Base-by-base conservation (phyloP, 2,113 vertebrate species). In the Turnix velox region DNA sequence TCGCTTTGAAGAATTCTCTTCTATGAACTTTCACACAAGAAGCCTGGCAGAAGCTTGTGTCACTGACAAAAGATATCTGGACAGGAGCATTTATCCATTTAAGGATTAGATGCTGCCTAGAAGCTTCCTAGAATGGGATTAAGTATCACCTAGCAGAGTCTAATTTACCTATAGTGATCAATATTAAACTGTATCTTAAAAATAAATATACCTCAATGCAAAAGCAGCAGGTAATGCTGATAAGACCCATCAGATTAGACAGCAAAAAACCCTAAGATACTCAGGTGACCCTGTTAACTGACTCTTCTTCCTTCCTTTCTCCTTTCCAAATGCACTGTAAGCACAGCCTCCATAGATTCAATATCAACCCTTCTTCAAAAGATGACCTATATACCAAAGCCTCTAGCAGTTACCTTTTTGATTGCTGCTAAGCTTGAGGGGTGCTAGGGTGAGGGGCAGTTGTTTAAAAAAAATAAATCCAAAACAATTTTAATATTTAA, bases 391-490 rank as follows among this genome's bases (percentile, higher is more conserved):
- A 4, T 2, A 31, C 12, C 73, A 69, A 62, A 71, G n/a, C 33
- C 39, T 48, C 40, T 27, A 43, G 5, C 10, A 40, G 6, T 13
- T 23, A n/a, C 33, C 30, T 22, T 54, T 30, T 7, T 52, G 27
- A 66, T 17, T 63, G 69, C 62, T 86, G 59, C 57, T 23, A 16
- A 42, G 27, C 4, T 0, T 54, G 25, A 4, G 20, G 6, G 5
- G 6, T 18, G 1, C 14, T 10, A 31, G 6, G 2, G 14, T 9
- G 3, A 45, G 23, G 12, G 3, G 15, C 3, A 17, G 4, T 1
- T 65, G 18, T 35, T 59, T 10, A n/a, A 49, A 72, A 52, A 40
- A 48, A 33, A 63, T 23, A 9, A 46, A 55, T 18, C 33, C 30
- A 18, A 30, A 69, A 9, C 27, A 37, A 51, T 22, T 51, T 54